Base-by-base conservation (phyloP, 2,797 vertebrate genomes). In the Urosaurus nigricauda region DNA sequence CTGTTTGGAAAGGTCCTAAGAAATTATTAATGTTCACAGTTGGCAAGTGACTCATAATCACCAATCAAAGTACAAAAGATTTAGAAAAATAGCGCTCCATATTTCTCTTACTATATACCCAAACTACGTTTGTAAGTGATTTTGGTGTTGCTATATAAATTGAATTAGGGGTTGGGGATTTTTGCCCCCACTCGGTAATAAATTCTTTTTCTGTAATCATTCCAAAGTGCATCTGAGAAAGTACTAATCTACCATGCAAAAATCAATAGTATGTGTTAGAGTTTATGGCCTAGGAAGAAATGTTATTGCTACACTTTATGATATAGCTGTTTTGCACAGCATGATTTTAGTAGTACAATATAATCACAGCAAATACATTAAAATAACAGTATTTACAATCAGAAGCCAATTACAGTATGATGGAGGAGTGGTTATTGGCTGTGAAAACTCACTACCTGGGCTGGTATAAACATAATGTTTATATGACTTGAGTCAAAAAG, bases 381-480 rank as follows among this genome's bases (percentile, higher is more conserved):
- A 95, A 96, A 94, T 93, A 93, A 94, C 89, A 94, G 94, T 95
- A 93, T n/a, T n/a, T 91, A 74, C 19, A 93, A 93, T 95, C 90
- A 94, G 91, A 87, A 94, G 87, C 88, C 94, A 96, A 92, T 95
- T 94, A 94, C 13, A 90, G 70, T 88, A 91, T 93, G 93, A 95
- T 87, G 89, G 93, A 96, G 94, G 95, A 85, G 81, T 63, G 93
- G 90, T 87, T 95, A 91, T 93, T 94, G 92, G 90, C 87, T 88
- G 89, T 56, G 92, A 93, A 95, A 92, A 92, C 90, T 93, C 94
- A 83, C 90, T 96, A 96, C 95, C 92, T 94, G 90, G 93, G 85
- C 93, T 94, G 88, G 90, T 94, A 96, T 89, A 95, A 96, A 95
- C 93, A 95, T 90, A 90, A 94, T 96, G 92, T 97, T 96, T 96